These are phyloP conservation scores for Fistularia commersonii DNA, from an alignment of 2,797 vertebrate species.

Conservation along the genomic window DNA sequence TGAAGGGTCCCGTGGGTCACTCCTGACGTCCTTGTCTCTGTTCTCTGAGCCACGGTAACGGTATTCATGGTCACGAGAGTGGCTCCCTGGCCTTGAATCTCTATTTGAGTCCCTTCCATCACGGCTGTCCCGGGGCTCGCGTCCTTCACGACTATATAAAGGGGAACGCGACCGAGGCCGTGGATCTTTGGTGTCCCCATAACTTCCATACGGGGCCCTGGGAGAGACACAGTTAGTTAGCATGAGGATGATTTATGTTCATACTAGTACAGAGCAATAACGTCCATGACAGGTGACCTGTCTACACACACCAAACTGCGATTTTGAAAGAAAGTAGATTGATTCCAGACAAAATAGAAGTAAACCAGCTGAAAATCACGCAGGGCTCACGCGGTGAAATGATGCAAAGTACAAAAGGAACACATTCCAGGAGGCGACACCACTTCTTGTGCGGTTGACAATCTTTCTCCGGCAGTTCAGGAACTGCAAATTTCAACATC, in stretches of 20 bases:
- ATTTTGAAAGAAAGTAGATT: too few relatives aligned
- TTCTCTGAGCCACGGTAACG: conserved; percentile 43
- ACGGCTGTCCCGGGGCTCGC: conserved; percentile 78
- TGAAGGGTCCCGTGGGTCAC: conserved; percentile 70
- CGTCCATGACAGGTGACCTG: conserved; percentile 2
- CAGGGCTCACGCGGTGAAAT: too few relatives aligned
- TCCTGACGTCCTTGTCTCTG: conserved; percentile 71
- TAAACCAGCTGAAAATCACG: too few relatives aligned
- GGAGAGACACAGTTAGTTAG: conserved; percentile 24
- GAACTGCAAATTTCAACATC: too few relatives aligned
- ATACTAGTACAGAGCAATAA: background rate
- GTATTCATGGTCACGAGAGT: conserved; percentile 64
- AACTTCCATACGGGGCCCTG: conserved; percentile 63
- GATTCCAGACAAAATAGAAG: too few relatives aligned
- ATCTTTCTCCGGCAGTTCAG: too few relatives aligned
- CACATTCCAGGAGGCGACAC: too few relatives aligned
- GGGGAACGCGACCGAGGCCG: conserved; percentile 75
- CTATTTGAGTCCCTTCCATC: conserved; percentile 55
- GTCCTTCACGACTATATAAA: conserved; percentile 66
- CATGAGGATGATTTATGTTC: background rate
- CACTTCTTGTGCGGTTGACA: too few relatives aligned
- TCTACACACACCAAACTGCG: too few relatives aligned
- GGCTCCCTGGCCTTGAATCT: conserved; percentile 52
- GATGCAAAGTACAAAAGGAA: too few relatives aligned
- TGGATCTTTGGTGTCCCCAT: conserved; percentile 68